These are phyloP conservation scores for Teinopalpus imperialis DNA, from an alignment of 2,888 invertebrate species.

Conservation along the genomic window DNA sequence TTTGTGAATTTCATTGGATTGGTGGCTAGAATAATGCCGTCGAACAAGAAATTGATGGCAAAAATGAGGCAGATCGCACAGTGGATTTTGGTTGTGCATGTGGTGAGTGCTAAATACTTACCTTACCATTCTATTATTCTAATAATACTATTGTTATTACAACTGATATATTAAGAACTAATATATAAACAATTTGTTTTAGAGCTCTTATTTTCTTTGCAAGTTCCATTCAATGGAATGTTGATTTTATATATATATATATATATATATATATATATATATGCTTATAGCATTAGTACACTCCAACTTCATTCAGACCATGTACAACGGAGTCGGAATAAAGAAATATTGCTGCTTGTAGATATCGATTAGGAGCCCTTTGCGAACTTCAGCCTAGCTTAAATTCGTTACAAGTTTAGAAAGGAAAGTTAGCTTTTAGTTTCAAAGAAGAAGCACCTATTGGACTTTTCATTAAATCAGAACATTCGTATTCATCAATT, in stretches of 20 bases:
- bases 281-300: too few relatives aligned
- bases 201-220: too few relatives aligned
- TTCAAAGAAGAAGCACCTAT: background rate
- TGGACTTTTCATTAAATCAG: background rate
- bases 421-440: constrained; percentile 64
- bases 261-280: too few relatives aligned
- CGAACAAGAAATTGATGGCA: constrained; percentile 71
- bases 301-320: too few relatives aligned
- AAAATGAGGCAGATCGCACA: constrained; percentile 73
- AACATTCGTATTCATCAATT: too few relatives aligned
- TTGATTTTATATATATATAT: too few relatives aligned
- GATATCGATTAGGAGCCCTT: constrained; percentile 61
- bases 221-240: too few relatives aligned
- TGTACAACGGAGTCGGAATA: constrained; percentile 21
- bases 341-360: constrained; percentile 42
- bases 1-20: constrained; percentile 65
- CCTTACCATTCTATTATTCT: too few relatives aligned
- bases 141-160: too few relatives aligned
- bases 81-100: constrained; percentile 74
- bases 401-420: constrained; percentile 74
- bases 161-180: too few relatives aligned
- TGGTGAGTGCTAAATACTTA: constrained; percentile 55
- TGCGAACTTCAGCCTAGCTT: constrained; percentile 53
- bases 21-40: constrained; percentile 62
- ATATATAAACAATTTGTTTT: too few relatives aligned